Percentiles rank a stretch among this genome's conserved stretches.
These are phyloP conservation scores for Sisyra nigra DNA, from an alignment of 2,888 invertebrate genomes.

Conservation along the genomic window DNA sequence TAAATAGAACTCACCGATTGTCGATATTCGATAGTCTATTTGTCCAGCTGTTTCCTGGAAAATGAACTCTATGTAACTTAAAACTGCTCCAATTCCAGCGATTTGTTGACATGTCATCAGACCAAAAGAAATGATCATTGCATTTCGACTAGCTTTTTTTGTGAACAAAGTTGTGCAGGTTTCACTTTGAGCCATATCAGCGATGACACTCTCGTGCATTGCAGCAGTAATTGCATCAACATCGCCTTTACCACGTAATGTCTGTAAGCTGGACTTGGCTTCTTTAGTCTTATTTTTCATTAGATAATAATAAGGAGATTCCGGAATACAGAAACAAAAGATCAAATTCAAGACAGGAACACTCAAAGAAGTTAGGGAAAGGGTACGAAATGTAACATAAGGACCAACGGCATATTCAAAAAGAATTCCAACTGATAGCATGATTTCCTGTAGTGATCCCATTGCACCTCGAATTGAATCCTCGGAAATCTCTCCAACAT, in stretches of 20 bases:
- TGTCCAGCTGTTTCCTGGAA: conserved; percentile 27
- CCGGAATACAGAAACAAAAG: conserved; percentile 37
- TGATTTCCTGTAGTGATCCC: conserved; percentile 33
- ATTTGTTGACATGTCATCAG: conserved; percentile 11
- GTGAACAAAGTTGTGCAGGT: conserved; percentile 9
- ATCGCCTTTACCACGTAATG: conserved; percentile 16
- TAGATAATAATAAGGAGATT: conserved; percentile 23
- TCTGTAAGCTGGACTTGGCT: conserved; percentile 1
- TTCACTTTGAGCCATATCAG: conserved; percentile 9
- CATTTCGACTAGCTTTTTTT: conserved; percentile 11
- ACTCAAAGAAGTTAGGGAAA: conserved; percentile 36
- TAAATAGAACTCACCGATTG: conserved; percentile 19
- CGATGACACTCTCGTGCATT: conserved; percentile 7
- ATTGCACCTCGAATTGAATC: conserved; percentile 5
- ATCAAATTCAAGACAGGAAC: conserved; percentile 35
- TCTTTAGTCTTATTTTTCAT: conserved; percentile 4
- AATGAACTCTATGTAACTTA: conserved; percentile 38
- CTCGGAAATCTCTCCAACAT: conserved; percentile 4
- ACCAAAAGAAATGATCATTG: conserved; percentile 10
- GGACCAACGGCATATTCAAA: conserved; percentile 38
- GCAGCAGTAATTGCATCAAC: conserved; percentile 10
- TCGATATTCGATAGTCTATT: conserved; percentile 30
- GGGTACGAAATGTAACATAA: conserved; percentile 30
- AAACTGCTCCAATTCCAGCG: conserved; percentile 29
- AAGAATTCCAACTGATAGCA: conserved; percentile 37